Evolutionary conservation across 2,888 invertebrate genomes (phyloP), one percentile per base, ranked within the genome.

Genomic region (Horisme vitalbata): DNA sequence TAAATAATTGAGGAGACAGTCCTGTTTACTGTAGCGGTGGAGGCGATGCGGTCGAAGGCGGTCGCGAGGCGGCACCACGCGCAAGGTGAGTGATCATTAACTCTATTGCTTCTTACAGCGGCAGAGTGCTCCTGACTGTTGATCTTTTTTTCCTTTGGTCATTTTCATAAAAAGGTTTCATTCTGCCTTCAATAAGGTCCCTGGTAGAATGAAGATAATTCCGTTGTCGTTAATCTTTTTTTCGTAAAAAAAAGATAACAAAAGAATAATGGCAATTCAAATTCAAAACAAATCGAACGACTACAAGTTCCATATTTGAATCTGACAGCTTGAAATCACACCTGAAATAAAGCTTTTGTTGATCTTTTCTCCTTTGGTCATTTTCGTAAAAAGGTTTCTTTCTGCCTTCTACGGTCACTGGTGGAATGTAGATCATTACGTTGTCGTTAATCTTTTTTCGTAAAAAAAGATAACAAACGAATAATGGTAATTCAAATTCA

Each of bases 1-100:
- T 75, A 66, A 76, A 71, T 79, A 63, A 76, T 79, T 74, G 71
- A 79, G 64, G 65, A 62, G 63, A 74, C 71, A 72, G 69, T 75
- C 73, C 66, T 70, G 66, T 69, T 68, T 65, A 60, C 64, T 57
- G 63, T 79, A 57, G 59, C 70, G 67, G 76, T 73, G 75, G 76
- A 71, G 71, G 73, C 91, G 85, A 94, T 94, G 94, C 92, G 94
- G 90, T 93, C 92, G 63, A 94, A 94, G 83, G 93, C 93, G 71
- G 92, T 94, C 64, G 93, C 94, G 66, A 91, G 93, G 83, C 92
- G 92, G 80, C 90, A 93, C 61, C 91, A 93, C 74, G 91, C 93
- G 79, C 93, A 92, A 91, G 93, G 94, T 93, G 81, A 91, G 92
- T 75, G 15, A 43, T 41, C 12, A 26, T 35, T 41, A 48, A 21